Conservation (phyloP, 2,113 vertebrate genomes). For the Brachypodius melanocephalos region DNA sequence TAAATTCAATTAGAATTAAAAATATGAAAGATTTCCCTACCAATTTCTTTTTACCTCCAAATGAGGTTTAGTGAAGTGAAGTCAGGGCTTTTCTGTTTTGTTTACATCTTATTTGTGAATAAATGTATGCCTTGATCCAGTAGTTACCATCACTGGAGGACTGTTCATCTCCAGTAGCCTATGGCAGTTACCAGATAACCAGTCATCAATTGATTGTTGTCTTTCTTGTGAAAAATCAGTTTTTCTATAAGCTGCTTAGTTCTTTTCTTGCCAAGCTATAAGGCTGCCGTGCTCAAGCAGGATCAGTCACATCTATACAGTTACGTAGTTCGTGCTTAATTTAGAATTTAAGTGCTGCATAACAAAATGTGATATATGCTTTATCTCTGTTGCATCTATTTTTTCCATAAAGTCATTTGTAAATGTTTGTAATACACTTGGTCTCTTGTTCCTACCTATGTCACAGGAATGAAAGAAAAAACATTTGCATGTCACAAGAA, state of each 20-base stretch:
- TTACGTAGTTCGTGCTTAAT: background rate
- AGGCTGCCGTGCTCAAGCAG: accelerated
- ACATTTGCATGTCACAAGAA: background rate
- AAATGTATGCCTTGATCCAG: background rate
- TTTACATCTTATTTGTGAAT: background rate
- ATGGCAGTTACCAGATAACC: background rate
- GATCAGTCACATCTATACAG: background rate
- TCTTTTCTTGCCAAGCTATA: background rate
- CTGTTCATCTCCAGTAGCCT: background rate
- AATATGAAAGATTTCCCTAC: background rate
- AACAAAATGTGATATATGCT: background rate
- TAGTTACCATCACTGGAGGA: background rate
- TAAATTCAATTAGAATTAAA: background rate
- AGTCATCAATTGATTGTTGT: background rate
- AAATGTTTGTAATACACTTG: background rate
- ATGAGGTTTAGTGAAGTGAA: background rate
- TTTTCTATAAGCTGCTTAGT: background rate
- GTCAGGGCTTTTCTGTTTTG: background rate
- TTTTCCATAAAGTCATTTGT: background rate
- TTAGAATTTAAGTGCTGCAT: background rate
- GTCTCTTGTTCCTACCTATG: background rate
- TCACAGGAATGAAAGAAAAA: background rate
- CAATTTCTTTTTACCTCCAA: background rate
- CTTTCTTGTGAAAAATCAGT: background rate
- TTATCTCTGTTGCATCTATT: background rate